phyloP scores from a whole-genome alignment of 2,113 vertebrate species.

The Dicrurus megarhynchus region DNA sequence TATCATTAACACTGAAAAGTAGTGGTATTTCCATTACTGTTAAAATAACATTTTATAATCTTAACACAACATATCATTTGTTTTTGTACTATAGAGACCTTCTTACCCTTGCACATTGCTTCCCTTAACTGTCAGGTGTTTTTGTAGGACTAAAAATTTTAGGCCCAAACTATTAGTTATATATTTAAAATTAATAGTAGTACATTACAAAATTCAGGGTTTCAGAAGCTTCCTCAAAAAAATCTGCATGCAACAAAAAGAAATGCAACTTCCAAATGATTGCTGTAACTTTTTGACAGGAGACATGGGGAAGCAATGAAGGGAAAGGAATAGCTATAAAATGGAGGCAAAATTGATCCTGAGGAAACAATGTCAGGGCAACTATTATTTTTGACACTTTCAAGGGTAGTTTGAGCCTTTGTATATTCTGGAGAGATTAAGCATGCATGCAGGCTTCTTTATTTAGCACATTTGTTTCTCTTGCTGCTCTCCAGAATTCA shows the following conservation, averaged over 20 bases:
- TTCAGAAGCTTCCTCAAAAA: neutral
- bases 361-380: neutral
- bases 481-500: neutral
- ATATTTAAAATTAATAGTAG: neutral
- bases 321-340: neutral
- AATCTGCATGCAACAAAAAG: neutral
- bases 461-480: neutral
- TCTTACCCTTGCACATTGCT: neutral
- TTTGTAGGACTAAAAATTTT: neutral
- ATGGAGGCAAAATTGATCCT: neutral
- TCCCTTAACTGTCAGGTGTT: neutral
- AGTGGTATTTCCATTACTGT: neutral
- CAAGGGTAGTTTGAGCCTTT: neutral
- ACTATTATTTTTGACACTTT: neutral
- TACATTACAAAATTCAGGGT: neutral
- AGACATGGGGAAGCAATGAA: neutral
- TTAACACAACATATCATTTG: neutral
- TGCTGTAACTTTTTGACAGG: neutral
- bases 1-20: neutral
- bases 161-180: neutral
- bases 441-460: neutral
- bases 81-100: neutral
- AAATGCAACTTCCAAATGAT: neutral
- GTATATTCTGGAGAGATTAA: neutral
- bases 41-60: neutral